Evolutionary conservation across 2,113 vertebrate species (phyloP).

Genomic region (Pandion haliaetus): DNA sequence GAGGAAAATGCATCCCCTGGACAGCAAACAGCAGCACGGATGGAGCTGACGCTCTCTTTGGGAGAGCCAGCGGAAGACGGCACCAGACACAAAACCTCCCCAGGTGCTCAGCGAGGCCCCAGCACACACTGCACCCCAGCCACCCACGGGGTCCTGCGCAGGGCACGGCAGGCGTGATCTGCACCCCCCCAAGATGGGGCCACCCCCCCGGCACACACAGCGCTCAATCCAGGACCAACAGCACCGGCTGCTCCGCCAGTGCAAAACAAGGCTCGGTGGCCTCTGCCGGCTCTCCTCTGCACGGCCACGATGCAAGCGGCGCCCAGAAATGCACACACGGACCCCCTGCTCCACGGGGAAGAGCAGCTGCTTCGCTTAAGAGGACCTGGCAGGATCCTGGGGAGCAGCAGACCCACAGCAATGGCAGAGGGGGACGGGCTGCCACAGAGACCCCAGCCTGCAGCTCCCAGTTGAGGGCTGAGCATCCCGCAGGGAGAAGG

Average conservation of each 20-base stretch:
- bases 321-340: background rate
- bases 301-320: rapidly evolving
- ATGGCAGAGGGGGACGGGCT: background rate
- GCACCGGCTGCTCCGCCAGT: background rate
- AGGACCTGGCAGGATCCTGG: background rate
- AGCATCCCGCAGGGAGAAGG: rapidly evolving
- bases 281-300: background rate
- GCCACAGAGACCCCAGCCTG: background rate
- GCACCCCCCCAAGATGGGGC: rapidly evolving
- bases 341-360: background rate
- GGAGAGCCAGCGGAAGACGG: background rate
- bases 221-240: background rate
- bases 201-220: rapidly evolving
- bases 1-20: background rate
- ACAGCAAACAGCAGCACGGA: rapidly evolving
- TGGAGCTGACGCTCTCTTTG: rapidly evolving
- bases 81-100: background rate
- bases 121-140: rapidly evolving
- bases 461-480: rapidly evolving
- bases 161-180: rapidly evolving
- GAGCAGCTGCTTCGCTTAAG: rapidly evolving
- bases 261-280: background rate
- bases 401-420: background rate
- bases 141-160: rapidly evolving
- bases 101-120: rapidly evolving